Evolutionary conservation across 2,113 vertebrate genomes (phyloP).

Genomic region (Melanotaenia duboulayi): DNA sequence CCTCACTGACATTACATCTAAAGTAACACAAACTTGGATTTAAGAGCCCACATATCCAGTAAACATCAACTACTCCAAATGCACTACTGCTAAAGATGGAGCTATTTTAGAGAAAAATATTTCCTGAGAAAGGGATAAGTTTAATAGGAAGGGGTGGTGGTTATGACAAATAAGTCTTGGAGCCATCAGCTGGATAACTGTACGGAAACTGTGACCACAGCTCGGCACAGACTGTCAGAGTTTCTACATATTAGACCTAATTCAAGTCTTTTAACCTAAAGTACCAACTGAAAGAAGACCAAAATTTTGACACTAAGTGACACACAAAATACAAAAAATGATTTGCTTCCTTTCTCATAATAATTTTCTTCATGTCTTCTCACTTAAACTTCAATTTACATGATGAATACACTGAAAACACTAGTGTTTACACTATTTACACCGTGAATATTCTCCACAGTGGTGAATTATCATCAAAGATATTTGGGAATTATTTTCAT

Average conservation of each 20-base stretch:
- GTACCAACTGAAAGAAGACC: neutral
- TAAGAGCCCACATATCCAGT: conserved; percentile 50
- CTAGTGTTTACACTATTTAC: no score
- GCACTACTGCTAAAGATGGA: conserved; percentile 16
- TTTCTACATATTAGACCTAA: neutral
- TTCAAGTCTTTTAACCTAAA: neutral
- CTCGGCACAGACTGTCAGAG: neutral
- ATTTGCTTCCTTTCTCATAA: no score
- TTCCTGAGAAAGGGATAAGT: conserved; percentile 60
- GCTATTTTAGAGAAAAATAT: conserved; percentile 41
- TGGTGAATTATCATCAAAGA: no score
- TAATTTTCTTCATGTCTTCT: no score
- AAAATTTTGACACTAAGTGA: neutral
- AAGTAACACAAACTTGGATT: conserved; percentile 16
- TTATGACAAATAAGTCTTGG: conserved; percentile 49
- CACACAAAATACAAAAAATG: no score
- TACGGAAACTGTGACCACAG: conserved; percentile 20
- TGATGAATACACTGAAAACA: no score
- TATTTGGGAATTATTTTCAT: no score
- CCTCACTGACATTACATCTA: conserved; percentile 29
- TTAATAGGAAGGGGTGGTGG: conserved; percentile 20
- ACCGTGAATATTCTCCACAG: no score
- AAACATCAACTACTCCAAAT: conserved; percentile 29
- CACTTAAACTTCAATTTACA: no score
- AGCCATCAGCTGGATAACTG: conserved; percentile 40